Conservation (phyloP, 2,797 vertebrate genomes). For the Poecilia wingei region DNA sequence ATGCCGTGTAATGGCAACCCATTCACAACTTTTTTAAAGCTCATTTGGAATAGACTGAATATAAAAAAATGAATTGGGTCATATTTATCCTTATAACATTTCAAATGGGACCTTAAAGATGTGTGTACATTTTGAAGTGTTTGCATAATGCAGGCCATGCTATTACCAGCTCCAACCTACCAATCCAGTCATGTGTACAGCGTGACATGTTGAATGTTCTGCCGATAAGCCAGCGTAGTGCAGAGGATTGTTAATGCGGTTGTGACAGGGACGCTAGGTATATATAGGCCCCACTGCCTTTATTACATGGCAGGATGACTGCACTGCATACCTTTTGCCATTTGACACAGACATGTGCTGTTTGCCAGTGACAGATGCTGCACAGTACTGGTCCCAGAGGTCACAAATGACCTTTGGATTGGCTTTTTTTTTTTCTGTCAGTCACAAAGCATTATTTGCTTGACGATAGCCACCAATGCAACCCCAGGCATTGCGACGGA, state of each 20-base stretch:
- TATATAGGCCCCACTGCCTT: constrained; percentile 39
- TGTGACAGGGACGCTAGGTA: constrained; percentile 32
- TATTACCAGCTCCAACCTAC: constrained; percentile 22
- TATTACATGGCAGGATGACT: constrained; percentile 51
- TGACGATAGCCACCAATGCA: constrained; percentile 77
- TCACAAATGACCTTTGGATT: constrained; percentile 78
- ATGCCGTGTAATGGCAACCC: neutral
- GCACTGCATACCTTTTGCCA: constrained; percentile 66
- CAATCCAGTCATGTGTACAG: constrained; percentile 23
- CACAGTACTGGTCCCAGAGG: constrained; percentile 75
- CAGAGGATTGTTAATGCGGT: constrained; percentile 33
- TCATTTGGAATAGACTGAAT: constrained; percentile 3
- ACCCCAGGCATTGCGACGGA: constrained; percentile 75
- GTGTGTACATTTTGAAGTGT: constrained; percentile 7
- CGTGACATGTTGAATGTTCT: constrained; percentile 20
- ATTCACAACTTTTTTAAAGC: constrained; percentile 8
- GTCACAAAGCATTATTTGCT: constrained; percentile 80
- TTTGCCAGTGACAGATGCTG: constrained; percentile 77
- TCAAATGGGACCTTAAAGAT: neutral
- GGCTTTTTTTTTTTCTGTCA: constrained; percentile 62
- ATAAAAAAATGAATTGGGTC: constrained; percentile 19
- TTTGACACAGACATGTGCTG: constrained; percentile 75
- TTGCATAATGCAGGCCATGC: constrained; percentile 1
- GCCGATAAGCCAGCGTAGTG: constrained; percentile 30
- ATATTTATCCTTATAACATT: constrained; percentile 10